Conservation (phyloP, 2,888 invertebrate species). For the Seladonia tumulorum region DNA sequence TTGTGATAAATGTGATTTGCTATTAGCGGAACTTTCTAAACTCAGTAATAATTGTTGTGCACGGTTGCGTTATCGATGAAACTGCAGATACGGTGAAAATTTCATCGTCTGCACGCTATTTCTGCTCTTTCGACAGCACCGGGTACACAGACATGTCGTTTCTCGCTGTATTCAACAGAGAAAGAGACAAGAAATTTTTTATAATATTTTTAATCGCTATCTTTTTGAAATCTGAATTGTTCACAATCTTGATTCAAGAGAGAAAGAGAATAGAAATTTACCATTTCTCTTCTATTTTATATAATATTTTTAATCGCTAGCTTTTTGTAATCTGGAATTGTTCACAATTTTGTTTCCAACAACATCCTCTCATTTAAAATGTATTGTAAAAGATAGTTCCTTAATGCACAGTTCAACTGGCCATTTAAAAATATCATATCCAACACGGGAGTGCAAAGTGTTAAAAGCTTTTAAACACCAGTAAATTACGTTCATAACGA, state of each 20-base stretch:
- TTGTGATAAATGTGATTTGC: slow-evolving; percentile 31
- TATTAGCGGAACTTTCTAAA: slow-evolving; percentile 32
- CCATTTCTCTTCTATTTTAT: background rate
- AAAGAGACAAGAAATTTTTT: background rate
- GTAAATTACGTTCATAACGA: background rate
- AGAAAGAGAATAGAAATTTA: background rate
- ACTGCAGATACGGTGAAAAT: background rate
- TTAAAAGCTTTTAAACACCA: no score
- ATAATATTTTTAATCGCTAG: background rate
- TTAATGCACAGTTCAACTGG: no score
- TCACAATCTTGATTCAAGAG: background rate
- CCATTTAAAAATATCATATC: no score
- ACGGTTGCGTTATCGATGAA: background rate
- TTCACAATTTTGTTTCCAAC: no score
- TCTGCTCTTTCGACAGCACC: background rate
- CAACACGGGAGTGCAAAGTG: no score
- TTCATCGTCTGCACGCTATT: background rate
- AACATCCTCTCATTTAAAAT: no score
- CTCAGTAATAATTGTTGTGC: background rate
- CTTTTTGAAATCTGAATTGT: no score
- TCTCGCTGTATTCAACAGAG: background rate
- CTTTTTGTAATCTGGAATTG: no score
- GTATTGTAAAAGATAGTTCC: no score
- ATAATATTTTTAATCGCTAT: background rate
- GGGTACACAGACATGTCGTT: background rate